Evolutionary conservation across 2,888 invertebrate genomes (phyloP).

Genomic region (Abscondita cerata): DNA sequence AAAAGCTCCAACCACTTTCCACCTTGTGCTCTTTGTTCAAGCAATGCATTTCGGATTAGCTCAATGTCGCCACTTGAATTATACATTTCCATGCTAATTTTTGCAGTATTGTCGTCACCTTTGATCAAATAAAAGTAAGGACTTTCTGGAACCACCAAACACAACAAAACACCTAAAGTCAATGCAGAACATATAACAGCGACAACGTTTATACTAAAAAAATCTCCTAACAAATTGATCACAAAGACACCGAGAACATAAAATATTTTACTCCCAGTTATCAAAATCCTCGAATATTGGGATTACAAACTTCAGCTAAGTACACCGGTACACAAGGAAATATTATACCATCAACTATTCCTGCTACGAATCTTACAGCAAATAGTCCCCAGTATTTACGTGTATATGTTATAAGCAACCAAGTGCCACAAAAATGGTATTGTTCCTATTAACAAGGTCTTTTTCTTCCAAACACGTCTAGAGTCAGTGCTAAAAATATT

Average conservation of each 20-base stretch:
- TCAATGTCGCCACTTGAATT: slow-evolving; percentile 59
- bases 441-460: slow-evolving; percentile 68
- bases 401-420: slow-evolving; percentile 69
- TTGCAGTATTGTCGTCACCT: slow-evolving; percentile 57
- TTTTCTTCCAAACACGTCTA: slow-evolving; percentile 72
- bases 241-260: slow-evolving; percentile 62
- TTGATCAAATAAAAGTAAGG: slow-evolving; percentile 60
- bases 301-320: slow-evolving; percentile 67
- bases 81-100: slow-evolving; percentile 62
- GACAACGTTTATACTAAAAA: slow-evolving; percentile 61
- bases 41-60: slow-evolving; percentile 43
- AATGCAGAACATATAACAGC: slow-evolving; percentile 65
- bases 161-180: slow-evolving; percentile 63
- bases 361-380: slow-evolving; percentile 62
- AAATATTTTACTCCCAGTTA: too few relatives aligned
- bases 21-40: slow-evolving; percentile 54
- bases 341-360: slow-evolving; percentile 62
- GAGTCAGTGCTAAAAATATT: slow-evolving; percentile 65
- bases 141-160: slow-evolving; percentile 71
- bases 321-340: slow-evolving; percentile 65
- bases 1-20: slow-evolving; percentile 63
- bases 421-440: slow-evolving; percentile 68
- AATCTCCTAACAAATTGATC: slow-evolving; percentile 68
- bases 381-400: slow-evolving; percentile 64
- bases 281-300: slow-evolving; percentile 66